Conservation (phyloP, 1,140 invertebrate genomes). For the Telenomus remus region DNA sequence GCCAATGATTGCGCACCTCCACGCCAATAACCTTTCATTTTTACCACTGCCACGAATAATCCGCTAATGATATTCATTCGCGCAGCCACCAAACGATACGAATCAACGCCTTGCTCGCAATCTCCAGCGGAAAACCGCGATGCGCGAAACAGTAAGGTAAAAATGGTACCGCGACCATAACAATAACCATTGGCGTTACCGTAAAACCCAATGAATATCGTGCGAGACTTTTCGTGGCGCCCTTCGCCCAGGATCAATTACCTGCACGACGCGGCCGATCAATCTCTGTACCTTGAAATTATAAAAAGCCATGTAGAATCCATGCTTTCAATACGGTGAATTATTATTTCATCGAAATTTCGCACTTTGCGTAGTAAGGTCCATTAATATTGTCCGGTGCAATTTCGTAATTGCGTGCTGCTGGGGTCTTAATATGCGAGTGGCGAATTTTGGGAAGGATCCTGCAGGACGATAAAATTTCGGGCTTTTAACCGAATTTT, state of each 20-base stretch:
- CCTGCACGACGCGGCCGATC: conserved; percentile 12
- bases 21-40: not conserved
- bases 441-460: conserved; percentile 41
- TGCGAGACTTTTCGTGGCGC: conserved; percentile 29
- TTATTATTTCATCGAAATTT: conserved; percentile 32
- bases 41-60: not conserved
- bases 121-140: conserved; percentile 21
- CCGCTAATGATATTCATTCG: conserved; percentile 19
- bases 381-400: conserved; percentile 40
- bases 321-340: conserved; percentile 12
- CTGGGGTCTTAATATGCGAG: conserved; percentile 44
- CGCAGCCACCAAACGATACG: not conserved
- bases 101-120: conserved; percentile 5
- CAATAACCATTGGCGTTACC: conserved; percentile 48
- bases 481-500: conserved; percentile 71
- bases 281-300: conserved; percentile 10
- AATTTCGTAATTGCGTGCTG: conserved; percentile 46
- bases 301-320: not conserved
- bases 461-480: conserved; percentile 66
- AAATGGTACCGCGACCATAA: conserved; percentile 36
- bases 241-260: conserved; percentile 31
- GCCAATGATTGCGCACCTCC: not conserved
- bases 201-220: conserved; percentile 38
- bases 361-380: not conserved
- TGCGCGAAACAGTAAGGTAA: not conserved